A percentile compares a stretch with the other conserved stretches of the same genome.
These are phyloP conservation scores for Cydia fagiglandana DNA, from an alignment of 1,140 invertebrate genomes.

Conservation along the genomic window DNA sequence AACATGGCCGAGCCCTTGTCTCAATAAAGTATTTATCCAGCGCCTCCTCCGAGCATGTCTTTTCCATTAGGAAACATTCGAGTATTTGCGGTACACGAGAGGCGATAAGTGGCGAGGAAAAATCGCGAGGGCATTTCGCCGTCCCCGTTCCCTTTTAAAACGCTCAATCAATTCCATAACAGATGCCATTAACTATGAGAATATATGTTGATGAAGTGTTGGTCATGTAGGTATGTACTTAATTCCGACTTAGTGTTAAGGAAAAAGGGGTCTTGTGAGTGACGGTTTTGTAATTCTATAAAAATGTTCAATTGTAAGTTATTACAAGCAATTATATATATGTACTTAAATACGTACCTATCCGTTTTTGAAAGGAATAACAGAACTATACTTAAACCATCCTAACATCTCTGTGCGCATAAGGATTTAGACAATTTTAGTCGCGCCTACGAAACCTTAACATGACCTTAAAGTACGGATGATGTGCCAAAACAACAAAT, in stretches of 20 bases:
- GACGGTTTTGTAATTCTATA: too few relatives aligned
- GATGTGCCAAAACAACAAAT: neutral
- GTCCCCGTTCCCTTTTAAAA: constrained; percentile 18
- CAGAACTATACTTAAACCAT: too few relatives aligned
- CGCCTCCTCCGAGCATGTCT: constrained; percentile 71
- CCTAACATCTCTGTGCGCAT: too few relatives aligned
- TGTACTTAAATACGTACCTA: too few relatives aligned
- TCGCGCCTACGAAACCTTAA: neutral
- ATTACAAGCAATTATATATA: too few relatives aligned
- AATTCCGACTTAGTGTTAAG: neutral
- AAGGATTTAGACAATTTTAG: too few relatives aligned
- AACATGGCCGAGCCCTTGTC: constrained; percentile 62
- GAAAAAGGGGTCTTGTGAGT: too few relatives aligned
- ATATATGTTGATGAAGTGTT: neutral
- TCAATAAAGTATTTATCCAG: constrained; percentile 77
- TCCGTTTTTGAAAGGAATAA: too few relatives aligned
- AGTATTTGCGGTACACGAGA: constrained; percentile 74
- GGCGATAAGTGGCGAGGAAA: constrained; percentile 65
- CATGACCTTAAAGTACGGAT: neutral
- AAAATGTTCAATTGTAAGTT: too few relatives aligned
- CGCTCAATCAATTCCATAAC: constrained; percentile 24
- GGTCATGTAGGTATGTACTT: neutral
- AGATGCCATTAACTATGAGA: neutral
- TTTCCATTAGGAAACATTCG: constrained; percentile 76
- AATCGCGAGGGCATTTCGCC: constrained; percentile 47